Conservation (phyloP, 2,888 invertebrate genomes). For the Rhopalosiphum nymphaeae region DNA sequence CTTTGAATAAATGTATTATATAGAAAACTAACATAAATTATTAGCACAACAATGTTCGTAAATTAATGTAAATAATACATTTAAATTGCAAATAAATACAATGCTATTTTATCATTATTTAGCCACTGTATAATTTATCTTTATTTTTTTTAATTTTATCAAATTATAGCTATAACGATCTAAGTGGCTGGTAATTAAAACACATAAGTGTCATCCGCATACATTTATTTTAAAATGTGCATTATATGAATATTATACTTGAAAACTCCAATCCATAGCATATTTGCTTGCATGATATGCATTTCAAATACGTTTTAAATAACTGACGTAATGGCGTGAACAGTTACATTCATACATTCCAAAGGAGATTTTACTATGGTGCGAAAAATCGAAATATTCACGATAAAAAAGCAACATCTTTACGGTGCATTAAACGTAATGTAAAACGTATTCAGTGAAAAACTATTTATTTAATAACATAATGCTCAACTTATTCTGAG, state of each 20-base stretch:
- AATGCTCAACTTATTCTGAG: background rate
- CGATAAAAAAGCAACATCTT: background rate
- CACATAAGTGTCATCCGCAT: background rate
- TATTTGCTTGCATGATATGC: background rate
- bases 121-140: background rate
- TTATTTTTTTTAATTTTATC: background rate
- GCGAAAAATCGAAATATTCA: background rate
- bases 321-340: background rate
- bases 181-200: background rate
- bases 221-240: background rate
- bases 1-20: background rate
- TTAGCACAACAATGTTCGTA: background rate
- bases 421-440: background rate
- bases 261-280: background rate
- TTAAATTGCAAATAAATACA: background rate
- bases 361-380: background rate
- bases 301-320: background rate
- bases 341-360: background rate
- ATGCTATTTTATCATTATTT: background rate
- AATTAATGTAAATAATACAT: background rate
- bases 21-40: background rate
- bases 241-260: background rate
- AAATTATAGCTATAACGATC: background rate
- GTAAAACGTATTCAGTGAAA: background rate
- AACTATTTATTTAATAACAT: conserved; percentile 10